phyloP scores from a whole-genome alignment of 1,140 invertebrate genomes.

The Drosophila punjabiensis region DNA sequence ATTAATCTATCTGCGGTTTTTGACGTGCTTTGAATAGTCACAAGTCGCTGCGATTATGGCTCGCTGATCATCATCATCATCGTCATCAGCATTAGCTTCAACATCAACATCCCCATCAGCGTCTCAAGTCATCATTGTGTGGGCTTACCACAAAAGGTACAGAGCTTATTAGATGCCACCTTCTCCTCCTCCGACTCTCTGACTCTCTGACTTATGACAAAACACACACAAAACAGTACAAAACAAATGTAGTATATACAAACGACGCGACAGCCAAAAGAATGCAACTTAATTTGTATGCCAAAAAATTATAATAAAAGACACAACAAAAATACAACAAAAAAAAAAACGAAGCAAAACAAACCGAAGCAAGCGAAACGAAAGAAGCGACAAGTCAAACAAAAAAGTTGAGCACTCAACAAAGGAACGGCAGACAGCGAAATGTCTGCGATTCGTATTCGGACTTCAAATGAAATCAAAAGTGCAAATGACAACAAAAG shows the following conservation, averaged over 20 bases:
- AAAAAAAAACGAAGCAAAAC: slow-evolving; percentile 16
- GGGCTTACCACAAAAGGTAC: slow-evolving; percentile 44
- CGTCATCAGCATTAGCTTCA: slow-evolving; percentile 38
- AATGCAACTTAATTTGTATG: slow-evolving; percentile 76
- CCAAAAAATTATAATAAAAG: slow-evolving; percentile 60
- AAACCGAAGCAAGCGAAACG: slow-evolving; percentile 44
- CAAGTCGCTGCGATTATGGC: slow-evolving; percentile 65
- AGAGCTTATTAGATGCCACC: slow-evolving; percentile 48
- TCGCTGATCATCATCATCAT: slow-evolving; percentile 67
- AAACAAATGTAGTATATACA: slow-evolving; percentile 21
- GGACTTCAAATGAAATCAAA: slow-evolving; percentile 82
- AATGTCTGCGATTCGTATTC: slow-evolving; percentile 54
- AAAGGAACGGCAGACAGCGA: slow-evolving; percentile 54
- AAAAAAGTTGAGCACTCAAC: slow-evolving; percentile 61
- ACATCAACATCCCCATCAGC: slow-evolving; percentile 25
- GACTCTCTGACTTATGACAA: slow-evolving; percentile 30
- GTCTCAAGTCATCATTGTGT: slow-evolving; percentile 52
- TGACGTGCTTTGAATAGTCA: slow-evolving; percentile 79
- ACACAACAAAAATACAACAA: slow-evolving; percentile 12
- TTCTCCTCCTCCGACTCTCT: not conserved
- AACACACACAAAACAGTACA: slow-evolving; percentile 13
- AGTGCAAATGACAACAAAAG: slow-evolving; percentile 82
- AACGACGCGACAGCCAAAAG: slow-evolving; percentile 36
- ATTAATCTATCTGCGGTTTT: slow-evolving; percentile 77
- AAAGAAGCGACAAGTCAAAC: slow-evolving; percentile 62